Percentiles rank a stretch among this genome's conserved stretches.
These are phyloP conservation scores for Nomada goodeniana DNA, from an alignment of 2,888 invertebrate species.

Conservation along the genomic window DNA sequence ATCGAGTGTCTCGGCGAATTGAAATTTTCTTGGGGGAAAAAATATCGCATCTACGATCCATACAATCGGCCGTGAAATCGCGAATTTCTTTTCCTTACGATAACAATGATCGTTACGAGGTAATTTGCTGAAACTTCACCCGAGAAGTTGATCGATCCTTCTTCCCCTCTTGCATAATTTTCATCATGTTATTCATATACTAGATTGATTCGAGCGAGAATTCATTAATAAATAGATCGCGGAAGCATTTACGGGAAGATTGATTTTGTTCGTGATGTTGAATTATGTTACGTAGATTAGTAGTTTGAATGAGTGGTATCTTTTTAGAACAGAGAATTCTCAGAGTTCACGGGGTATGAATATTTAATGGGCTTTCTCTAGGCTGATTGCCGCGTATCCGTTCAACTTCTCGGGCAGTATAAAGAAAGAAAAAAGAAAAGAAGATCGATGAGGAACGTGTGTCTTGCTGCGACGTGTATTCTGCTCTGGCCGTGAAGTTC, in stretches of 20 bases:
- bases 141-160: conserved; percentile 1
- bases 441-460: conserved; percentile 32
- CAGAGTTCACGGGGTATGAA: conserved; percentile 1
- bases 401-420: conserved; percentile 18
- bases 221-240: not conserved
- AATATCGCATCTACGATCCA: not conserved
- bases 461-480: conserved; percentile 43
- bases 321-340: not conserved
- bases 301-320: not conserved
- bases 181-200: too few relatives aligned
- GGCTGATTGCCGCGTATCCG: not conserved
- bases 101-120: too few relatives aligned
- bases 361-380: not conserved
- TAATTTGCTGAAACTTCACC: not conserved
- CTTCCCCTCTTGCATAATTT: too few relatives aligned
- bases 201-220: too few relatives aligned
- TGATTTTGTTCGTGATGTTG: not conserved
- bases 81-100: too few relatives aligned
- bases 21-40: not conserved
- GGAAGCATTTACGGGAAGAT: not conserved
- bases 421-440: conserved; percentile 1
- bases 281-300: not conserved
- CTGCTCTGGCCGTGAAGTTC: conserved; percentile 45
- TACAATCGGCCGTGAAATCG: too few relatives aligned
- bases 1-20: not conserved